phyloP scores from a whole-genome alignment of 2,113 vertebrate species.

The Micromys minutus region DNA sequence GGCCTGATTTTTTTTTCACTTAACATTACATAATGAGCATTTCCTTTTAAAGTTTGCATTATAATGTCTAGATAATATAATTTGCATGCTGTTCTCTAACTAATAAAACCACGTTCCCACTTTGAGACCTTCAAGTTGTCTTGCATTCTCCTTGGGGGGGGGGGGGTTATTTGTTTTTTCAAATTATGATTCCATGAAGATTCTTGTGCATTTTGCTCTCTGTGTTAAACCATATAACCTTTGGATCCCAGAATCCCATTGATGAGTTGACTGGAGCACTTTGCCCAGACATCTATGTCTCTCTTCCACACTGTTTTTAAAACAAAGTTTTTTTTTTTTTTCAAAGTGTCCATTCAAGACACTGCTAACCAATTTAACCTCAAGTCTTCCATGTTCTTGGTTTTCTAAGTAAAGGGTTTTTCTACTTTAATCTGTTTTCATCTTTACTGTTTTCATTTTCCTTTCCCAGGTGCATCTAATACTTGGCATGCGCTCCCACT shows the following conservation, averaged over 20 bases:
- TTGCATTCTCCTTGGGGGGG: background rate
- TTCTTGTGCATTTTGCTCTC: background rate
- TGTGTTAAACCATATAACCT: background rate
- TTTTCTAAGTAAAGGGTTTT: conserved; percentile 18
- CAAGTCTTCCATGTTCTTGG: conserved; percentile 20
- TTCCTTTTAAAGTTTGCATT: conserved; percentile 63
- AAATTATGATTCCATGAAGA: background rate
- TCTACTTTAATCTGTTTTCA: conserved; percentile 58
- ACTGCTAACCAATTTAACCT: background rate
- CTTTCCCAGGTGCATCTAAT: conserved; percentile 15
- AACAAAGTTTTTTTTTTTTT: background rate
- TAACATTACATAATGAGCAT: conserved; percentile 45
- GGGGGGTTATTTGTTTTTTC: background rate
- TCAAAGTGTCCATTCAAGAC: conserved; percentile 22
- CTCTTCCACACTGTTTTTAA: background rate
- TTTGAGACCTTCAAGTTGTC: background rate
- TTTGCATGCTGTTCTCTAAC: conserved; percentile 31
- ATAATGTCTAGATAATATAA: conserved; percentile 48
- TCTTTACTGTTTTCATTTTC: background rate
- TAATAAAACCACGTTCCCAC: background rate
- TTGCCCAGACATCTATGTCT: background rate
- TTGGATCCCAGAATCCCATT: conserved; percentile 47
- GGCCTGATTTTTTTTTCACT: conserved; percentile 53
- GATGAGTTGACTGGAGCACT: background rate
- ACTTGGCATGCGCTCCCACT: conserved; percentile 14